Conservation (phyloP, 1,140 invertebrate species). For the Aphis gossypii region DNA sequence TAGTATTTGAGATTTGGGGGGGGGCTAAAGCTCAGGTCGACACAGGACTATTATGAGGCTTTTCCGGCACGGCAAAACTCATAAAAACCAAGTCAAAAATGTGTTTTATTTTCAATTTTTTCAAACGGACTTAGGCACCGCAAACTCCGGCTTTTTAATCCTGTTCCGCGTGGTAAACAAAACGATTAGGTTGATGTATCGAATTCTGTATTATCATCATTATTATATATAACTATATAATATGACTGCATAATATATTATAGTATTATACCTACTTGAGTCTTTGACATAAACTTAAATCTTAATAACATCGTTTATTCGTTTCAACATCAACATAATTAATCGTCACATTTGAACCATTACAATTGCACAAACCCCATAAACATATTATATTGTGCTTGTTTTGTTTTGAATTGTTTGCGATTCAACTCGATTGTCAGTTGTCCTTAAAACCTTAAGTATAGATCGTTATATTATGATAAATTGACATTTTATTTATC, state of each 20-base stretch:
- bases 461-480: background rate
- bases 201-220: background rate
- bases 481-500: background rate
- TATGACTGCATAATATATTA: background rate
- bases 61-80: too few relatives aligned
- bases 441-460: background rate
- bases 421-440: background rate
- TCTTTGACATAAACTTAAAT: background rate
- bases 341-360: background rate
- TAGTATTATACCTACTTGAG: background rate
- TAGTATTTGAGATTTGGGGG: too few relatives aligned
- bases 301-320: too few relatives aligned
- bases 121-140: too few relatives aligned
- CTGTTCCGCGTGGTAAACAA: background rate
- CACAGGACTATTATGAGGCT: too few relatives aligned
- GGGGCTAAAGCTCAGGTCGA: too few relatives aligned
- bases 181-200: background rate
- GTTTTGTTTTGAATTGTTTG: background rate
- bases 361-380: too few relatives aligned
- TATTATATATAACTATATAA: too few relatives aligned
- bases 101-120: too few relatives aligned
- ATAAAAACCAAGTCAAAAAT: too few relatives aligned
- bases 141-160: too few relatives aligned
- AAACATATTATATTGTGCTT: background rate
- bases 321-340: background rate